Evolutionary conservation across 2,888 invertebrate species (phyloP).

Genomic region (Macrophya annulata): DNA sequence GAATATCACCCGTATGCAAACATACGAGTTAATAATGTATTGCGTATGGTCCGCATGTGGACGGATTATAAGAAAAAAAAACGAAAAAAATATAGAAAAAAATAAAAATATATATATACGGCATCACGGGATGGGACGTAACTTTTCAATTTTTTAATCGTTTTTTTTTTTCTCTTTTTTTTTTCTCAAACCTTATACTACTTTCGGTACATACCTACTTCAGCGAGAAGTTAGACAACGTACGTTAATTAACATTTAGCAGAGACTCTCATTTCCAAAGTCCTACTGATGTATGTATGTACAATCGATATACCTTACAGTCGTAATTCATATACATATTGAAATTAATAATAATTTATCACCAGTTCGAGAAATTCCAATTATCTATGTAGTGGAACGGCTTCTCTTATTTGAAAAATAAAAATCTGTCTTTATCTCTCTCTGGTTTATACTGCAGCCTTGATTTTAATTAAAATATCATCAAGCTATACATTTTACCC

Average conservation of each 20-base stretch:
- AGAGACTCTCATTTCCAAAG: constrained; percentile 7
- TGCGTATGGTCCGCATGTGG: constrained; percentile 38
- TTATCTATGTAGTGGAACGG: not conserved
- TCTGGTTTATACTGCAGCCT: constrained; percentile 16
- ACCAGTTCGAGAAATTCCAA: constrained; percentile 21
- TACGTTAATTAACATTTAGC: constrained; percentile 27
- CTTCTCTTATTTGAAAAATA: not conserved
- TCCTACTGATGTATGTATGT: constrained; percentile 13
- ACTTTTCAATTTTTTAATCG: constrained; percentile 16
- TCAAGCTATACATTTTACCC: not conserved
- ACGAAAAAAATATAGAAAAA: not conserved
- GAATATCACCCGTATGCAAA: constrained; percentile 41
- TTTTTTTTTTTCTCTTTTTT: not conserved
- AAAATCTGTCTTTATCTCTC: not conserved
- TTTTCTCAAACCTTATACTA: not conserved
- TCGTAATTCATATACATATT: constrained; percentile 13
- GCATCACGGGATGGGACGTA: not conserved
- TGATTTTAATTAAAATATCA: constrained; percentile 38
- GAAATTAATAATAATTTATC: constrained; percentile 27
- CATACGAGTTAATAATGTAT: constrained; percentile 34
- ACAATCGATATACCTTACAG: constrained; percentile 19
- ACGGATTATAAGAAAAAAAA: not conserved
- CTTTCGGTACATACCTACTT: constrained; percentile 2
- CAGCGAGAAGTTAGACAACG: not conserved
- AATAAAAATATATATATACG: not conserved